A percentile compares a stretch with the other conserved stretches of the same genome.
These are phyloP conservation scores for Microtus montanus DNA, from an alignment of 2,113 vertebrate species.

Conservation along the genomic window DNA sequence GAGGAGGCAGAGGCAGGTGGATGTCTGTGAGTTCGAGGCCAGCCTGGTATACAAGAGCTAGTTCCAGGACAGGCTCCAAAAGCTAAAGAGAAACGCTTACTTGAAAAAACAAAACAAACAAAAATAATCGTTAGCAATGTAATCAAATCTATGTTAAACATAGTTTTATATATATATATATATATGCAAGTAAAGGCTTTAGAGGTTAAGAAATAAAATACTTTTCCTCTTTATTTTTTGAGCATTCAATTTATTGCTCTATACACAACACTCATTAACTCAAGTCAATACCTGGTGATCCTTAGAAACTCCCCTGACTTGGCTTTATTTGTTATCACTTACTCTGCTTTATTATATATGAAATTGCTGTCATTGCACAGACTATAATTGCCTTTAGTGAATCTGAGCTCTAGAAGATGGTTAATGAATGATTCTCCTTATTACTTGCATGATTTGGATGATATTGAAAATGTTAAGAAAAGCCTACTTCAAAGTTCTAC, in stretches of 20 bases:
- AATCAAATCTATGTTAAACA: background rate
- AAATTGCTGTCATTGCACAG: constrained; percentile 25
- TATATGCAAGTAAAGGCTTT: background rate
- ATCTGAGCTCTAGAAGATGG: constrained; percentile 42
- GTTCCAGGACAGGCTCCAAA: too few species aligned
- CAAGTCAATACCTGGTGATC: background rate
- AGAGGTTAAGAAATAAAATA: background rate
- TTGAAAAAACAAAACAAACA: too few species aligned
- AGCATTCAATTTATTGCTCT: background rate
- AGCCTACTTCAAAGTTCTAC: background rate
- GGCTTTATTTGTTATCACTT: constrained; percentile 19
- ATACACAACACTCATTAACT: background rate
- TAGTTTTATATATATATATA: background rate
- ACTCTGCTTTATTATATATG: constrained; percentile 35
- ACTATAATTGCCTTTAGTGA: constrained; percentile 39
- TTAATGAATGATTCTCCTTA: background rate
- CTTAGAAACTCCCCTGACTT: constrained; percentile 38
- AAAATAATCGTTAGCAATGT: background rate
- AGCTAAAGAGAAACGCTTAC: too few species aligned
- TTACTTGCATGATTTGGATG: background rate
- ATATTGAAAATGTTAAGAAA: background rate
- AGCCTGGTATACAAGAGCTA: too few species aligned
- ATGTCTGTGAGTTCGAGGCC: too few species aligned
- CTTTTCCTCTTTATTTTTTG: background rate
- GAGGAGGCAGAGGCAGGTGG: too few species aligned